A percentile compares a stretch with the other conserved stretches of the same genome.
Evolutionary conservation across 2,797 vertebrate species (phyloP).

Genomic region (Peromyscus aztecus): DNA sequence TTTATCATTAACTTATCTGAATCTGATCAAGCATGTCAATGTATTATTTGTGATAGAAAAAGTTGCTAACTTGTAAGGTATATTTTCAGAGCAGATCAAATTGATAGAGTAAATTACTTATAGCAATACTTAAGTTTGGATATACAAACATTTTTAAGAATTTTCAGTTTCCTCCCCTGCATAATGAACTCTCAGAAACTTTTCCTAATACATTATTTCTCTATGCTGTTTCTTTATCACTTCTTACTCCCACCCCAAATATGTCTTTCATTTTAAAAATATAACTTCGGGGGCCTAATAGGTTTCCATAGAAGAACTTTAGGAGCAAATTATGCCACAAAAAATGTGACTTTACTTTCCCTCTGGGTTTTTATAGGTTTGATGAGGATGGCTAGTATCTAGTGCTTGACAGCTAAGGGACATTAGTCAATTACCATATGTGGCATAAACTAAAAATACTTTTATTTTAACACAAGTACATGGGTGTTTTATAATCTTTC

Average conservation of each 20-base stretch:
- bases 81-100: constrained; percentile 18
- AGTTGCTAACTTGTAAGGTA: constrained; percentile 6
- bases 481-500: not conserved
- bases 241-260: fast-evolving
- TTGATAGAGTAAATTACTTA: not conserved
- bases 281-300: not conserved
- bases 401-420: not conserved
- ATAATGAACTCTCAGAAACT: not conserved
- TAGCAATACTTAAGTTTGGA: not conserved
- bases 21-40: constrained; percentile 40
- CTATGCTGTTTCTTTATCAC: not conserved
- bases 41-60: constrained; percentile 8
- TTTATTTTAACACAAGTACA: constrained; percentile 25
- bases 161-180: not conserved
- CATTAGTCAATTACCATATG: not conserved
- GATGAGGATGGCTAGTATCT: not conserved
- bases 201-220: not conserved
- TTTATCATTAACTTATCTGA: constrained; percentile 36
- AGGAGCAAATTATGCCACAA: not conserved
- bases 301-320: not conserved
- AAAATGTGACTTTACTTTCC: constrained; percentile 8
- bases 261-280: constrained; percentile 35
- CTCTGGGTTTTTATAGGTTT: not conserved
- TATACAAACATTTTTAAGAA: not conserved
- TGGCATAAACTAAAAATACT: not conserved